Conservation (phyloP, 2,113 vertebrate genomes). For the Hippocampus guttulatus region DNA sequence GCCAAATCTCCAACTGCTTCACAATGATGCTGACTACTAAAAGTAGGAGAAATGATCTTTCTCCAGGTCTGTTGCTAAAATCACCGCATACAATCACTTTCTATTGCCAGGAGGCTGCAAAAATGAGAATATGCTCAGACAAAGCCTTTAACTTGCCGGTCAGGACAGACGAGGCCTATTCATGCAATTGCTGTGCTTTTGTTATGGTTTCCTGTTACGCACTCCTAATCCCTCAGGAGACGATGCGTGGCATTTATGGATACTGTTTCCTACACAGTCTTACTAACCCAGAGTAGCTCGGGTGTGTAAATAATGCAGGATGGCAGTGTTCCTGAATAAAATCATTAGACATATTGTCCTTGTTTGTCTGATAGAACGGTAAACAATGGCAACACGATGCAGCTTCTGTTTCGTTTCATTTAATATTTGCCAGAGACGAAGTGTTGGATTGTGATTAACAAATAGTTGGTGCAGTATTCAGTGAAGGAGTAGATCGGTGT, state of each 20-base stretch:
- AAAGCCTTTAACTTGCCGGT: neutral
- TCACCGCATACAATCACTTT: neutral
- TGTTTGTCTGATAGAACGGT: conserved; percentile 18
- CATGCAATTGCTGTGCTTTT: neutral
- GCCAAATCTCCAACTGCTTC: neutral
- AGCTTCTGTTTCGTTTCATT: conserved; percentile 1
- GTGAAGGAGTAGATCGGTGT: neutral
- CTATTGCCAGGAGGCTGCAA: too few relatives aligned
- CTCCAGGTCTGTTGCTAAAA: too few relatives aligned
- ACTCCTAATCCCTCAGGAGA: conserved; percentile 15
- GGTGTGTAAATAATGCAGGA: conserved; percentile 31
- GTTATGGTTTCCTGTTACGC: conserved; percentile 31
- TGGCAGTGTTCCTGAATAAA: conserved; percentile 23
- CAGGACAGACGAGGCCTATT: neutral
- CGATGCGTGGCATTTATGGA: neutral
- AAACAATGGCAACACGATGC: conserved; percentile 5
- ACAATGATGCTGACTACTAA: too few relatives aligned
- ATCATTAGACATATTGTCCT: conserved; percentile 28
- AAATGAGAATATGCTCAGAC: neutral
- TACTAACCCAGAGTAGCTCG: conserved; percentile 10
- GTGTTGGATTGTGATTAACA: neutral
- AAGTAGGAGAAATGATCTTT: too few relatives aligned
- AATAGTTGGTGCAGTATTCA: neutral
- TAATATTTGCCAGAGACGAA: neutral
- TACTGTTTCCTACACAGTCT: conserved; percentile 6